Conservation (phyloP, 2,113 vertebrate genomes). For the Dissostichus mawsoni region DNA sequence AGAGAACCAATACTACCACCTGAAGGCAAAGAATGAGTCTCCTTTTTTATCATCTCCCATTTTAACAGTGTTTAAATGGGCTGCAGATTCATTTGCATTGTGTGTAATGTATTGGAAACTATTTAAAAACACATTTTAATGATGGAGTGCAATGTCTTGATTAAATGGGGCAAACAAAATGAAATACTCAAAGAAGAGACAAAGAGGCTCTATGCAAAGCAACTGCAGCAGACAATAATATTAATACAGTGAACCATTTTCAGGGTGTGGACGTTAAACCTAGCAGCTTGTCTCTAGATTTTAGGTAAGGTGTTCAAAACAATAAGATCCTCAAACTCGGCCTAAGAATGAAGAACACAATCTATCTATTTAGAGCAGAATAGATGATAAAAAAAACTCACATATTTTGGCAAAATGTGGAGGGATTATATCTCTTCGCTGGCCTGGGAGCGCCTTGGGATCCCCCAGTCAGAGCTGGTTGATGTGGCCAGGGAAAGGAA, state of each 20-base stretch:
- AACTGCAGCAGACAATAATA: slow-evolving; percentile 1
- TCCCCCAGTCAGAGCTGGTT: too few relatives aligned
- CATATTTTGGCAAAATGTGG: not conserved
- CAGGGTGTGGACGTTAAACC: slow-evolving; percentile 8
- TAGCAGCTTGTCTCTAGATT: not conserved
- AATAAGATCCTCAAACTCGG: not conserved
- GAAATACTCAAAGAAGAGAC: slow-evolving; percentile 44
- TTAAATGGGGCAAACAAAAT: slow-evolving; percentile 60
- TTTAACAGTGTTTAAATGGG: slow-evolving; percentile 52
- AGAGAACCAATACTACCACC: slow-evolving; percentile 75
- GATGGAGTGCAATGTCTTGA: slow-evolving; percentile 57
- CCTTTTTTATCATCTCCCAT: not conserved
- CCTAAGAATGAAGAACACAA: not conserved
- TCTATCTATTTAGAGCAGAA: too few relatives aligned
- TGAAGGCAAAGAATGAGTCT: slow-evolving; percentile 33
- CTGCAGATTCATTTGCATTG: slow-evolving; percentile 52
- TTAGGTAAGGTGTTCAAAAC: not conserved
- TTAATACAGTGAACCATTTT: slow-evolving; percentile 16
- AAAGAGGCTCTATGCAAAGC: slow-evolving; percentile 29
- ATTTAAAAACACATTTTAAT: slow-evolving; percentile 65
- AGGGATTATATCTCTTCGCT: too few relatives aligned
- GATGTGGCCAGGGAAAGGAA: too few relatives aligned
- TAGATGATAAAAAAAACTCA: too few relatives aligned
- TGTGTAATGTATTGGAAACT: slow-evolving; percentile 72
- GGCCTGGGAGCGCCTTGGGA: too few relatives aligned